Evolutionary conservation across 2,797 vertebrate genomes (phyloP), one percentile per base, ranked within the genome.

Genomic region (Paedocypris micromegethes): DNA sequence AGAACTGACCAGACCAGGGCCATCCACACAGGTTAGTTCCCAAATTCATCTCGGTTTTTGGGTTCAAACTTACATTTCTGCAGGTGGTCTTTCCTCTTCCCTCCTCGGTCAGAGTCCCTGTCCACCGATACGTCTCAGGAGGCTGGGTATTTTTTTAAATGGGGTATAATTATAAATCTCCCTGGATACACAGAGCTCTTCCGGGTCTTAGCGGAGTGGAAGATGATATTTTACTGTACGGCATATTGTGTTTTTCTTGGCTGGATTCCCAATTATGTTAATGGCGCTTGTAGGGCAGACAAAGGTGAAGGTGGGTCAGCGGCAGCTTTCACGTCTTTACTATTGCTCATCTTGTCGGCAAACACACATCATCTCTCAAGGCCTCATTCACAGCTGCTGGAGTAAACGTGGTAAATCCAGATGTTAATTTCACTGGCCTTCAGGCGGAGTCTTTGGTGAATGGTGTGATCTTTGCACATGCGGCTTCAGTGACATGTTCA

Each of bases 131-230:
- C 73, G 70, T 64, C 66, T 76, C 76, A 67, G 56, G 62, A 76
- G 75, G 75, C 74, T 64, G 77, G 77, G 86, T 85, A 84, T 76
- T 82, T 87, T 88, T 85, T 86, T 88, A 90, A 85, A 82, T 79
- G 72, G 68, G 71, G 72, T 83, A 84, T 83, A 89, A 84, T 85
- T 82, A 82, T 76, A 88, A 80, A 83, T 83, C 83, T 78, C 58
- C 69, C 53, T 72, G 75, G 72, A 68, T 73, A 72, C 77, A 79
- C 80, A 85, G 61, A 73, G 68, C 70, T 69, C 73, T 73, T 66
- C 66, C 73, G 74, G 59, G 59, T 73, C 70, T 70, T 45, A 42
- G 61, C 61, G 3, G 65, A 63, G 48, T 50, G 49, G 38, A 60
- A 46, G 67, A 47, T 47, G 58, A 47, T 63, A 48, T 62, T 75